Percentiles rank a stretch among this genome's conserved stretches.
Conservation (phyloP, 2,888 invertebrate species). For the Watsonalla cultraria region DNA sequence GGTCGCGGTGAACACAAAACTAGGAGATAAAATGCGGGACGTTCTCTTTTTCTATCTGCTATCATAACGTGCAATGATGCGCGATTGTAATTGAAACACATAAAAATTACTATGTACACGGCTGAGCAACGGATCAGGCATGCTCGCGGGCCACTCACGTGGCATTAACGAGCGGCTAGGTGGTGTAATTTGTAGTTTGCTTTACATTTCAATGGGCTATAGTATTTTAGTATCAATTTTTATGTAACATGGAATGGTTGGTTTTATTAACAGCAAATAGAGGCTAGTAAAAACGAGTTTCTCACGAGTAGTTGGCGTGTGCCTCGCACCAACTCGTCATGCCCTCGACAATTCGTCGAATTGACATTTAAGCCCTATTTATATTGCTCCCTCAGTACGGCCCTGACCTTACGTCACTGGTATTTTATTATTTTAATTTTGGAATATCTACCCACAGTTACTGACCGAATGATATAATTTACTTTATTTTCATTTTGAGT, state of each 20-base stretch:
- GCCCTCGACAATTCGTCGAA: constrained; percentile 57
- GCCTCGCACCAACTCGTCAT: constrained; percentile 44
- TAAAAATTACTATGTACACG: constrained; percentile 32
- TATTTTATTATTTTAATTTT: background rate
- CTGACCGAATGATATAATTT: background rate
- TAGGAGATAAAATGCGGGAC: constrained; percentile 17
- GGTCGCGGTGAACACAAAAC: constrained; percentile 15
- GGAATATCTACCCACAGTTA: background rate
- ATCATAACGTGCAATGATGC: constrained; percentile 36
- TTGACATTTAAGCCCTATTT: constrained; percentile 22
- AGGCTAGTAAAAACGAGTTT: constrained; percentile 38
- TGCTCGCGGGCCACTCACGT: constrained; percentile 19
- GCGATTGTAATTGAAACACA: constrained; percentile 29
- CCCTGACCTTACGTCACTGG: background rate
- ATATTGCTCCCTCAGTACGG: background rate
- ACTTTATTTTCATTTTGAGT: no score
- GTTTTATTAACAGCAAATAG: background rate
- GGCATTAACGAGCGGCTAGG: constrained; percentile 14
- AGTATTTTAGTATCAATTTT: constrained; percentile 2
- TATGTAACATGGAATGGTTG: constrained; percentile 1
- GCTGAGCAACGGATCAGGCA: constrained; percentile 28
- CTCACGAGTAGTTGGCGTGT: constrained; percentile 49
- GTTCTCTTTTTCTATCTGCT: constrained; percentile 38
- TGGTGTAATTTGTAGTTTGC: constrained; percentile 11
- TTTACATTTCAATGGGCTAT: constrained; percentile 7